These are phyloP conservation scores for Perca fluviatilis DNA, from an alignment of 2,113 vertebrate species.

Conservation along the genomic window DNA sequence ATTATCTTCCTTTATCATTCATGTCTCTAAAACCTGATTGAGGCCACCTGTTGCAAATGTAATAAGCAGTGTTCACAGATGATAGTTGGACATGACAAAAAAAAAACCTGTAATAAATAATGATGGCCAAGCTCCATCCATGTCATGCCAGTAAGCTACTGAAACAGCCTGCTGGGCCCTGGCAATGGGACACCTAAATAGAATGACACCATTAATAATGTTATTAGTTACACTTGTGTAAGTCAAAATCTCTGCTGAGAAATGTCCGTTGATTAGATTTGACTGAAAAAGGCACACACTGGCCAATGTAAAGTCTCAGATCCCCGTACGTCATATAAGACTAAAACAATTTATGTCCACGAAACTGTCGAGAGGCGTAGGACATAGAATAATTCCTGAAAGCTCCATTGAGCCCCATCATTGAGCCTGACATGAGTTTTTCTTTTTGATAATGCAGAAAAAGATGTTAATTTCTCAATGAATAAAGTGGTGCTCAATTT, in stretches of 20 bases:
- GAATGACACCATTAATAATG: conserved; percentile 11
- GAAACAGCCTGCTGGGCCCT: not conserved
- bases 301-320: not conserved
- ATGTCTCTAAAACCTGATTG: conserved; percentile 1
- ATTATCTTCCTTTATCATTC: conserved; percentile 14
- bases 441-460: not conserved
- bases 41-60: conserved; percentile 17
- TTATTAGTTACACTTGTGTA: conserved; percentile 30
- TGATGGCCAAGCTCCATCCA: conserved; percentile 6
- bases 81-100: conserved; percentile 4
- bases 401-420: not conserved
- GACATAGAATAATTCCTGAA: not conserved
- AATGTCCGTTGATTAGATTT: conserved; percentile 2
- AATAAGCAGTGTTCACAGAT: conserved; percentile 11
- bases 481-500: not conserved
- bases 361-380: not conserved
- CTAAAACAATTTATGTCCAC: conserved; percentile 1
- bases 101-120: conserved; percentile 5
- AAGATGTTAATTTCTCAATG: not conserved
- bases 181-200: conserved; percentile 8
- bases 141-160: not conserved
- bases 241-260: not conserved
- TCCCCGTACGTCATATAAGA: not conserved
- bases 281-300: not conserved
- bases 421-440: not conserved